Conservation (phyloP, 2,113 vertebrate species). For the Vombatus ursinus region DNA sequence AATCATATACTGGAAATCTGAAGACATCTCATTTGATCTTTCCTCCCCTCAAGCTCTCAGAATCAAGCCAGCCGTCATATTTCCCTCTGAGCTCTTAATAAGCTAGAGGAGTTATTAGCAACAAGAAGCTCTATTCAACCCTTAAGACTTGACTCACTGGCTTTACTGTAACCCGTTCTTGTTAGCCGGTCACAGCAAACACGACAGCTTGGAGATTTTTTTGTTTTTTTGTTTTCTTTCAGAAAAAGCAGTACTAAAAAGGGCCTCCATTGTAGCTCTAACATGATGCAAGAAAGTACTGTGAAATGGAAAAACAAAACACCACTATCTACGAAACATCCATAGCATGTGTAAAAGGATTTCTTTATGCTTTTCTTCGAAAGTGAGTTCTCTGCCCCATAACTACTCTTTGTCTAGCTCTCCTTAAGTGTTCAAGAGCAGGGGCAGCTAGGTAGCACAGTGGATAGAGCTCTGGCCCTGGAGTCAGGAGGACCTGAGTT, state of each 20-base stretch:
- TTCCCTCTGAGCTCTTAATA: background rate
- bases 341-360: conserved; percentile 13
- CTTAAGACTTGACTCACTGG: background rate
- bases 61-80: background rate
- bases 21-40: background rate
- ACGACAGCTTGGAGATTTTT: background rate
- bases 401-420: conserved; percentile 1
- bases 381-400: conserved; percentile 7
- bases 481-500: too few species aligned
- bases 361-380: conserved; percentile 6
- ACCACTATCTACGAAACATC: background rate
- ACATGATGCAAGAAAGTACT: background rate
- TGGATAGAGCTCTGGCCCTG: too few species aligned
- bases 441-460: too few species aligned
- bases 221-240: background rate
- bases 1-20: background rate
- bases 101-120: background rate
- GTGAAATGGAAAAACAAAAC: conserved; percentile 11
- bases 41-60: background rate
- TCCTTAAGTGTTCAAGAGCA: conserved; percentile 19
- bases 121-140: background rate
- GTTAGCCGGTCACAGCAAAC: background rate
- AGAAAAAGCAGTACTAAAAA: background rate
- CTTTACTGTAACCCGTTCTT: background rate
- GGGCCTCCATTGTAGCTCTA: background rate